Percentiles rank a stretch among this genome's conserved stretches.
Evolutionary conservation across 2,113 vertebrate genomes (phyloP).

Genomic region (Amia ocellicauda): DNA sequence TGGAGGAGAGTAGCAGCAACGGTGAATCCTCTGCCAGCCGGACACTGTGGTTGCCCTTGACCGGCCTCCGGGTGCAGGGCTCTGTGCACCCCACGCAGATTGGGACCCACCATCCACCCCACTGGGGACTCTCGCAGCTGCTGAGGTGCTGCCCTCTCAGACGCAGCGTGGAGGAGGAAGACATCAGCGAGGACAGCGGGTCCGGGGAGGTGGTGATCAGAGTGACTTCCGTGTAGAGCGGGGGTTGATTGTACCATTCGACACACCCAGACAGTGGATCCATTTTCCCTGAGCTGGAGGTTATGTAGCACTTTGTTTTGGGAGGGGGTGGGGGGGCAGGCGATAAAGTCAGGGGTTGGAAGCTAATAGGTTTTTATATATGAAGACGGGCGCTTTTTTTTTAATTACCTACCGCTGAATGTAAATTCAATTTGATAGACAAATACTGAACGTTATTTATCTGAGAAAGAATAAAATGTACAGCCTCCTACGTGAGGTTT

Average conservation of each 20-base stretch:
- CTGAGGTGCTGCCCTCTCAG: constrained; percentile 69
- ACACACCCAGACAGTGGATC: too few species aligned
- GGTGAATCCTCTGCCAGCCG: constrained; percentile 69
- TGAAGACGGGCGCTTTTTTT: neutral
- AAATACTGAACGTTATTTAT: neutral
- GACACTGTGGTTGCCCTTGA: constrained; percentile 84
- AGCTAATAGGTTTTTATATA: constrained; percentile 9
- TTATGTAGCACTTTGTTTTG: neutral
- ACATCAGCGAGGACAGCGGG: constrained; percentile 65
- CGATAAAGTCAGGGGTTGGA: too few species aligned
- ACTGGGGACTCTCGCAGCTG: constrained; percentile 74
- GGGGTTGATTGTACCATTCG: neutral
- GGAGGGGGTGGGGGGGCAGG: neutral
- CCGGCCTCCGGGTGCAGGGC: constrained; percentile 69
- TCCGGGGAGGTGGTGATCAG: constrained; percentile 87
- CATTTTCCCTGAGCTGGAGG: neutral
- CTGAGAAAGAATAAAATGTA: too few species aligned
- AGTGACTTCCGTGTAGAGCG: constrained; percentile 86
- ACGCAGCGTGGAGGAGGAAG: constrained; percentile 66
- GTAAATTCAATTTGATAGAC: neutral
- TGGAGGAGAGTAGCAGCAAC: constrained; percentile 74
- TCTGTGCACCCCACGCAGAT: constrained; percentile 75
- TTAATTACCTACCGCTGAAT: constrained; percentile 17
- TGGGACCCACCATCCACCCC: constrained; percentile 68
- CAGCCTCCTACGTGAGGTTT: too few species aligned